phyloP scores from a whole-genome alignment of 1,140 invertebrate genomes.

The Lineus longissimus region DNA sequence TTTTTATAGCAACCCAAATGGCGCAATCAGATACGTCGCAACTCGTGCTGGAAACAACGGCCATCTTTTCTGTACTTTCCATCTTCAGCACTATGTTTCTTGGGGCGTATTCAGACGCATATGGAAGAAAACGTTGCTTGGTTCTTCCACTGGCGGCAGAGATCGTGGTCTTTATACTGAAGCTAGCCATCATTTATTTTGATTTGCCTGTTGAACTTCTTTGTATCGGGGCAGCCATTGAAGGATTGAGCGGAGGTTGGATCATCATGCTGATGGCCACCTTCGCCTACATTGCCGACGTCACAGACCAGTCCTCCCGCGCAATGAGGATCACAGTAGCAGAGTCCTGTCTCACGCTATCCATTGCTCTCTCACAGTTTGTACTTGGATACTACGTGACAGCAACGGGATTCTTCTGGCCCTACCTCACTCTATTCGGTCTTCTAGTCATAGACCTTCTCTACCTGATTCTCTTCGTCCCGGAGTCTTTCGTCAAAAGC shows the following conservation, averaged over 20 bases:
- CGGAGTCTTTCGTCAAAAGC: not conserved
- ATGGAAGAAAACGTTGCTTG: not conserved
- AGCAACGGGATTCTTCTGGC: not conserved
- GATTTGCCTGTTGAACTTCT: not conserved
- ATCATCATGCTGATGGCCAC: not conserved
- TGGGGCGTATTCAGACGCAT: not conserved
- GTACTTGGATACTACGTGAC: not conserved
- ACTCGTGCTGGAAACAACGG: no score
- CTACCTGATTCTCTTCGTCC: not conserved
- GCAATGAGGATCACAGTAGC: not conserved
- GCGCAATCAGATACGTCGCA: no score
- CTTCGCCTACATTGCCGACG: constrained; percentile 1
- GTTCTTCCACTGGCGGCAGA: not conserved
- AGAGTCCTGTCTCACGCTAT: not conserved
- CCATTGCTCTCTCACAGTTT: not conserved
- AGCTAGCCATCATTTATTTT: not conserved
- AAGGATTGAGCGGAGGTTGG: not conserved
- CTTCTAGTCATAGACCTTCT: not conserved
- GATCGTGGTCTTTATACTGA: not conserved
- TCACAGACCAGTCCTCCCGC: not conserved
- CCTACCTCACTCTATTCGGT: not conserved
- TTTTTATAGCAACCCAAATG: no score
- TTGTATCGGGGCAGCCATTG: not conserved
- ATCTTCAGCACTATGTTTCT: not conserved
- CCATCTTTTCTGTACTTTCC: not conserved